Conservation (phyloP, 2,797 vertebrate species). For the Xenops minutus region DNA sequence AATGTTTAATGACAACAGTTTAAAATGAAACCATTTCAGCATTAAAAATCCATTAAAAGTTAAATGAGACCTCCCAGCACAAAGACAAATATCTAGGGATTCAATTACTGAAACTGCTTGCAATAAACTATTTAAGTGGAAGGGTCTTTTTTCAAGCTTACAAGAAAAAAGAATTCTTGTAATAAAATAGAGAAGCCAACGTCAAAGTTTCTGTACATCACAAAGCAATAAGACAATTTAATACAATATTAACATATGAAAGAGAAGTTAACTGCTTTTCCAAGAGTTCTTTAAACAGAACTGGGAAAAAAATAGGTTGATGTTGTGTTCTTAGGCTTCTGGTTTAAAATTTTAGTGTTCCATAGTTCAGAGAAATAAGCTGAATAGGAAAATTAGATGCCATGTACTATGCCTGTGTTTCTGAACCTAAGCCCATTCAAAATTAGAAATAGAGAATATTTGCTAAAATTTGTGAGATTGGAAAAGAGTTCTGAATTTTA, state of each 20-base stretch:
- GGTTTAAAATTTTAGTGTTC: neutral
- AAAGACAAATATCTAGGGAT: constrained; percentile 59
- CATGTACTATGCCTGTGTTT: neutral
- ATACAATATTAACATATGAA: constrained; percentile 37
- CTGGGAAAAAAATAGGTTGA: neutral
- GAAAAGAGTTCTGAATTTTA: neutral
- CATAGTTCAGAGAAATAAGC: neutral
- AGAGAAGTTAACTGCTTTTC: constrained; percentile 31
- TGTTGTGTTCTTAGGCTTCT: neutral
- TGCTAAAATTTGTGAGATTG: neutral
- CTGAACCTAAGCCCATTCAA: neutral
- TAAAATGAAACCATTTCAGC: constrained; percentile 38
- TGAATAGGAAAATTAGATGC: neutral
- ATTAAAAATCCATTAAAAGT: constrained; percentile 64
- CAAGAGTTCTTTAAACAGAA: constrained; percentile 20
- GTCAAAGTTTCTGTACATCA: constrained; percentile 33
- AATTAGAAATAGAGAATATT: neutral
- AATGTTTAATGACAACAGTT: constrained; percentile 52
- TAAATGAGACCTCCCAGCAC: constrained; percentile 27
- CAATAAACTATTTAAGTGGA: constrained; percentile 36
- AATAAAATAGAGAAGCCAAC: neutral
- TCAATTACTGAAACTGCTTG: constrained; percentile 57
- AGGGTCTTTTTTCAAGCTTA: constrained; percentile 2
- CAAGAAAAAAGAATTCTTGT: constrained; percentile 13
- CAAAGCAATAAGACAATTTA: constrained; percentile 42